Percentiles rank a stretch among this genome's conserved stretches.
Conservation (phyloP, 2,797 vertebrate genomes). For the Pipistrellus kuhlii region DNA sequence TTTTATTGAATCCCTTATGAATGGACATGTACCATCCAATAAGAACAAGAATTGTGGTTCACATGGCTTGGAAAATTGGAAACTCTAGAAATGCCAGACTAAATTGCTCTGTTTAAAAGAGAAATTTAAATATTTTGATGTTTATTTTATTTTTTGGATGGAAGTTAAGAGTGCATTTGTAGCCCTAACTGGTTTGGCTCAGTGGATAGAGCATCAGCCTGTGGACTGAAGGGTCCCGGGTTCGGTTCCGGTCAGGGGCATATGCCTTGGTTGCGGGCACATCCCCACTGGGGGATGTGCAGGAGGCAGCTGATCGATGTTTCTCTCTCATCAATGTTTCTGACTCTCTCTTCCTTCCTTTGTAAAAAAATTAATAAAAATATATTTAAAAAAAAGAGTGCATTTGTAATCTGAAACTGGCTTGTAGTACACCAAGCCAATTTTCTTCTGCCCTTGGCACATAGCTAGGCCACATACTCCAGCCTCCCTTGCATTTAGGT, state of each 20-base stretch:
- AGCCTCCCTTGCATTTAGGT: neutral
- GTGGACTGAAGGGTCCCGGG: too few species aligned
- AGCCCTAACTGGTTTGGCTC: neutral
- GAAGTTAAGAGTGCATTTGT: slow-evolving; percentile 8
- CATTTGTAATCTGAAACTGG: neutral
- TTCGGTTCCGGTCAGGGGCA: too few species aligned
- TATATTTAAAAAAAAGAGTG: neutral
- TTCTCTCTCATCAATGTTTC: too few species aligned
- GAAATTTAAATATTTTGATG: neutral
- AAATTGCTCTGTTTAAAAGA: neutral
- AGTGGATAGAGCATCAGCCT: too few species aligned
- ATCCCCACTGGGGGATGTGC: too few species aligned
- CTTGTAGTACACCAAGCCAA: neutral
- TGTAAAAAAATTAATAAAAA: too few species aligned
- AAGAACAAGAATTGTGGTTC: neutral
- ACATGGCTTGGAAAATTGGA: neutral
- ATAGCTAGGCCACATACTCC: neutral
- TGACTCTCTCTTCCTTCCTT: too few species aligned
- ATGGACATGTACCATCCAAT: neutral
- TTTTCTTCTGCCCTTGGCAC: neutral
- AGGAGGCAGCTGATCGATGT: too few species aligned
- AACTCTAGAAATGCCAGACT: slow-evolving; percentile 33
- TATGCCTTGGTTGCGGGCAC: too few species aligned
- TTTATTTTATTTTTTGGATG: neutral
- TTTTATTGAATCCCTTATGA: neutral